Conservation (phyloP, 2,113 vertebrate species). For the Emydocephalus ijimae region DNA sequence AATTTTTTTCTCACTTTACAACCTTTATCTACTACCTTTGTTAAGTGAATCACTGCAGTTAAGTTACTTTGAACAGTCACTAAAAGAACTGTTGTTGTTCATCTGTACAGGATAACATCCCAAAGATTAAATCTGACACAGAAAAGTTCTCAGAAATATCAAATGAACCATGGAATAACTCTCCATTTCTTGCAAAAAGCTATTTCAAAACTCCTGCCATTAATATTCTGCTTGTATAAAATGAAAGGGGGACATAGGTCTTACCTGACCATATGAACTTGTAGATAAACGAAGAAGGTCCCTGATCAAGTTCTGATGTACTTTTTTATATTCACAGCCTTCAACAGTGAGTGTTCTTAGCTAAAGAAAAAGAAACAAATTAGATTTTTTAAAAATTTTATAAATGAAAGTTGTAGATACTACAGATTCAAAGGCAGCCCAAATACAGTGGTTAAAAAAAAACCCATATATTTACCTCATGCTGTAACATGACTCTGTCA, state of each 20-base stretch:
- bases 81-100: neutral
- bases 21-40: neutral
- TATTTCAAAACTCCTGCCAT: neutral
- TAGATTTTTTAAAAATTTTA: neutral
- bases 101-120: neutral
- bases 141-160: neutral
- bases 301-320: constrained; percentile 89
- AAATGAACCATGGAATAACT: neutral
- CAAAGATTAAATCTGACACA: neutral
- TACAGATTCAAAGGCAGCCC: neutral
- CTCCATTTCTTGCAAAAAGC: neutral
- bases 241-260: neutral
- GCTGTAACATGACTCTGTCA: constrained; percentile 96
- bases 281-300: constrained; percentile 91
- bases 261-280: constrained; percentile 94
- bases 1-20: neutral
- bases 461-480: constrained; percentile 77
- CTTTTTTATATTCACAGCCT: constrained; percentile 88
- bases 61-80: neutral
- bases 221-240: neutral
- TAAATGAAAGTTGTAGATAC: neutral
- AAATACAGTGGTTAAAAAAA: neutral
- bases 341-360: constrained; percentile 90
- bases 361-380: constrained; percentile 63
- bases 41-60: neutral